These are phyloP conservation scores for Lomographa bimaculata DNA, from an alignment of 2,888 invertebrate species.

Conservation along the genomic window DNA sequence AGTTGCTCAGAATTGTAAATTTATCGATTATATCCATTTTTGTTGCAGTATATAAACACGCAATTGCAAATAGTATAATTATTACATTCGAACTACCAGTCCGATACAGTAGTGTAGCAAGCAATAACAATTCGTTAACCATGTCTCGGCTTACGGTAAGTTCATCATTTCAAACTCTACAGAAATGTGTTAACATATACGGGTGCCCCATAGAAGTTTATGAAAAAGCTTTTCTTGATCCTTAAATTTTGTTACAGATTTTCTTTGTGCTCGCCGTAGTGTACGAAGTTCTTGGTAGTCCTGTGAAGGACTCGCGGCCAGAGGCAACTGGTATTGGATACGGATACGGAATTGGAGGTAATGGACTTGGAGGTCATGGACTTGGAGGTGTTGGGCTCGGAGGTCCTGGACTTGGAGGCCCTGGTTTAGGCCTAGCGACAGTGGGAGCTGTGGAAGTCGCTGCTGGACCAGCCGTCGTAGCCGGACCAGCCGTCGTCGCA, in stretches of 20 bases:
- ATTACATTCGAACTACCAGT: conserved; percentile 50
- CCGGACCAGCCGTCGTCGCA: not conserved
- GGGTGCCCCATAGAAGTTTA: too few species aligned
- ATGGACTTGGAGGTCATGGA: conserved; percentile 12
- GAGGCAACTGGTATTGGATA: conserved; percentile 51
- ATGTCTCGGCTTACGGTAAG: conserved; percentile 77
- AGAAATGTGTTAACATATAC: not conserved
- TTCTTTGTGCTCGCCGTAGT: conserved; percentile 71
- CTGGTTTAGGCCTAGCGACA: conserved; percentile 25
- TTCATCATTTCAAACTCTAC: not conserved
- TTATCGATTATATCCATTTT: conserved; percentile 65
- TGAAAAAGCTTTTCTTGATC: too few species aligned
- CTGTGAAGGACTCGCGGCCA: conserved; percentile 26
- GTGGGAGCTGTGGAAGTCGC: conserved; percentile 22
- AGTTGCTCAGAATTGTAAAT: conserved; percentile 72
- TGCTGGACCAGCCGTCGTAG: not conserved
- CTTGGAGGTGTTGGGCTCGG: conserved; percentile 4
- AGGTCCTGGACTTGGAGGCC: conserved; percentile 24
- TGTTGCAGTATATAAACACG: conserved; percentile 70
- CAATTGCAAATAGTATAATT: conserved; percentile 51
- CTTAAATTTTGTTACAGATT: conserved; percentile 57
- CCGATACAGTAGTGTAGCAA: conserved; percentile 53
- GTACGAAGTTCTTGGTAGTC: conserved; percentile 60
- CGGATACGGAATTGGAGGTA: conserved; percentile 19
- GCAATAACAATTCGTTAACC: conserved; percentile 29